Evolutionary conservation across 2,888 invertebrate species (phyloP).

Genomic region (Dexiosoma caninum): DNA sequence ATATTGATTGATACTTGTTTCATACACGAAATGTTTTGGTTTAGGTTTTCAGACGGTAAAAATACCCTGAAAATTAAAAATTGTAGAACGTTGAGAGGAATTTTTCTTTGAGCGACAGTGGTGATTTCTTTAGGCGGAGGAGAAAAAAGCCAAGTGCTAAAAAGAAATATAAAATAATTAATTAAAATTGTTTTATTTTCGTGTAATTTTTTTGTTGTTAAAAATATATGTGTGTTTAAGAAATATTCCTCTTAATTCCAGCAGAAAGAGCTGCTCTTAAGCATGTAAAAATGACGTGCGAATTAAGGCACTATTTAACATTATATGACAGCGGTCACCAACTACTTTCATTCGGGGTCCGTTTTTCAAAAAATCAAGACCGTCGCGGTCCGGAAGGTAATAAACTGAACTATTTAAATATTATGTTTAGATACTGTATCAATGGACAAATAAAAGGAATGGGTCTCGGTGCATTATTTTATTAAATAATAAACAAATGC

Average conservation of each 20-base stretch:
- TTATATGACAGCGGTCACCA: too few species aligned
- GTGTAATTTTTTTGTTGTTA: neutral
- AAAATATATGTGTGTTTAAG: neutral
- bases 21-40: slow-evolving; percentile 12
- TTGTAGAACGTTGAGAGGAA: slow-evolving; percentile 12
- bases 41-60: neutral
- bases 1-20: slow-evolving; percentile 30
- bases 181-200: slow-evolving; percentile 3
- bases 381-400: too few species aligned
- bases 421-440: too few species aligned
- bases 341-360: too few species aligned
- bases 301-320: too few species aligned
- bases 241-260: neutral
- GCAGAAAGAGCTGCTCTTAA: too few species aligned
- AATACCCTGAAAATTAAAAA: slow-evolving; percentile 33
- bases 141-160: slow-evolving; percentile 8
- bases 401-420: too few species aligned
- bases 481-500: too few species aligned
- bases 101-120: neutral
- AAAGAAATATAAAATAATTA: slow-evolving; percentile 19
- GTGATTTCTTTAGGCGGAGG: neutral
- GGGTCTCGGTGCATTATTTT: too few species aligned
- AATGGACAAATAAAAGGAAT: too few species aligned
- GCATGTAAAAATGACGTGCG: too few species aligned
- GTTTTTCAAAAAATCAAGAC: too few species aligned